Percentiles rank a stretch among this genome's conserved stretches.
Conservation (phyloP, 2,888 invertebrate genomes). For the Hoplodrina blanda region DNA sequence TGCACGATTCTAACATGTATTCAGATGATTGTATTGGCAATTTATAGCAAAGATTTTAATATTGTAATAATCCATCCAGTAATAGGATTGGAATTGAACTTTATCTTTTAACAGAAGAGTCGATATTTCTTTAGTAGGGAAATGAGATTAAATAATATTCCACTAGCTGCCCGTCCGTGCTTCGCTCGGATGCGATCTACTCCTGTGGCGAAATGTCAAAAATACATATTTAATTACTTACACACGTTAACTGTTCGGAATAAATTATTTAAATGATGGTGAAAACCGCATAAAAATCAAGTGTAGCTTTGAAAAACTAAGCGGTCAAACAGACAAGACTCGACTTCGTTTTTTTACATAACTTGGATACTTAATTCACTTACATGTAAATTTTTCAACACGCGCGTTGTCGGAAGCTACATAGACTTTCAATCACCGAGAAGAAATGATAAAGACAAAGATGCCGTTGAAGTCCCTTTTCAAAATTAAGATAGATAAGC, state of each 20-base stretch:
- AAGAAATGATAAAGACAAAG: not conserved
- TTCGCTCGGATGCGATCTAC: no score
- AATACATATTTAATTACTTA: no score
- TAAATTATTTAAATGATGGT: not conserved
- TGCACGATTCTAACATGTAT: constrained; percentile 21
- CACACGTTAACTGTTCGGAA: not conserved
- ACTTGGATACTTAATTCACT: no score
- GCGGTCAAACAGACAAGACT: not conserved
- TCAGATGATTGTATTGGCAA: constrained; percentile 27
- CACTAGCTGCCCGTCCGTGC: no score
- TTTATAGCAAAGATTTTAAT: constrained; percentile 14
- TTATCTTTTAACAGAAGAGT: not conserved
- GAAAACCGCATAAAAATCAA: not conserved
- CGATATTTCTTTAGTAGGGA: not conserved
- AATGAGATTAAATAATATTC: not conserved
- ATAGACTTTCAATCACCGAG: not conserved
- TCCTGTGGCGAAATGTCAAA: no score
- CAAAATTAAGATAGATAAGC: not conserved
- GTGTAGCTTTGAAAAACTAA: not conserved
- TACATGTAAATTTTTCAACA: no score
- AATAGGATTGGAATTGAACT: not conserved
- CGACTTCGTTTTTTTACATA: not conserved
- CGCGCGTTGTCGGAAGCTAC: no score
- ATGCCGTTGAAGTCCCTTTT: not conserved
- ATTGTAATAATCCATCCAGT: not conserved